Conservation (phyloP, 1,140 invertebrate genomes). For the Drosophila burlai region DNA sequence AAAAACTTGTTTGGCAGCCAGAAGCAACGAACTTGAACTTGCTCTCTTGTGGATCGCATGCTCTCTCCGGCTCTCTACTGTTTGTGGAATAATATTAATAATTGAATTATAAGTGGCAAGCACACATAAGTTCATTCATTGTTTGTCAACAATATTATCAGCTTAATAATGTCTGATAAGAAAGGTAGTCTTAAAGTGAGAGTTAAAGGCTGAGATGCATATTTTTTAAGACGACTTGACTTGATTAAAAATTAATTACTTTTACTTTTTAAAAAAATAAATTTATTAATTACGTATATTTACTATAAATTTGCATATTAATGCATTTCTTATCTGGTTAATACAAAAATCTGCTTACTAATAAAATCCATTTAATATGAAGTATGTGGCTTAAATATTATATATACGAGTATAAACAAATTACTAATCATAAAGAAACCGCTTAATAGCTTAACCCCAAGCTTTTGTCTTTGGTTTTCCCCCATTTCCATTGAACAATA, state of each 20-base stretch:
- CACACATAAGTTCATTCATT: not conserved
- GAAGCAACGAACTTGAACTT: slow-evolving; percentile 62
- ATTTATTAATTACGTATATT: no score
- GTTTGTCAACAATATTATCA: slow-evolving; percentile 2
- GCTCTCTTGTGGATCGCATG: slow-evolving; percentile 31
- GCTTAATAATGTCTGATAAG: not conserved
- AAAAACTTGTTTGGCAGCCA: slow-evolving; percentile 71
- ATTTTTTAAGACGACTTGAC: no score
- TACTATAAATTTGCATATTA: no score
- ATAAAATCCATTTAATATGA: not conserved
- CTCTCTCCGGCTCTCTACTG: not conserved
- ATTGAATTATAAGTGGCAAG: slow-evolving; percentile 25
- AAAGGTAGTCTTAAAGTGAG: not conserved
- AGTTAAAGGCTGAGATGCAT: not conserved
- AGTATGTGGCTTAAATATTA: not conserved
- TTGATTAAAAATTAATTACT: no score
- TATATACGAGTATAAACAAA: not conserved
- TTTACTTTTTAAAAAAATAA: not conserved
- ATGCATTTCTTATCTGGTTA: no score
- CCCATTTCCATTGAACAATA: slow-evolving; percentile 22
- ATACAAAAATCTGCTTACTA: no score
- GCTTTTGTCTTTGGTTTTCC: slow-evolving; percentile 7
- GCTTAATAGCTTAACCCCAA: not conserved
- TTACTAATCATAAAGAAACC: not conserved
- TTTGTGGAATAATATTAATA: slow-evolving; percentile 30